These are phyloP conservation scores for Rostratula benghalensis DNA, from an alignment of 2,113 vertebrate species.

Conservation along the genomic window DNA sequence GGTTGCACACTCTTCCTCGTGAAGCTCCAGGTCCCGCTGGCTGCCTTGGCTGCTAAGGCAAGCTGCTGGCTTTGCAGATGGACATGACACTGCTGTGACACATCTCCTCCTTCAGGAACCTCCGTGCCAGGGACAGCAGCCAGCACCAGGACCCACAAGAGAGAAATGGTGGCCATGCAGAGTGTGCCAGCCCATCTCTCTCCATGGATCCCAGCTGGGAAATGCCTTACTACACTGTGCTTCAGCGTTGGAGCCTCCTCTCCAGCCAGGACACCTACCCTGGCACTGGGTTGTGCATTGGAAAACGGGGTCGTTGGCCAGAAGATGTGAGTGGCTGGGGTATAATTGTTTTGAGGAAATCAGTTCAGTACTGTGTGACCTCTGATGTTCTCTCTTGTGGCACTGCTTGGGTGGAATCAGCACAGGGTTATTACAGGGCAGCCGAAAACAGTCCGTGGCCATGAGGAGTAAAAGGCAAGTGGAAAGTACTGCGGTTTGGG, in stretches of 20 bases:
- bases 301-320: not conserved
- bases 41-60: not conserved
- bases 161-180: not conserved
- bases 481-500: not conserved
- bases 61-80: not conserved
- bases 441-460: not conserved
- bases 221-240: not conserved
- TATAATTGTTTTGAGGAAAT: not conserved
- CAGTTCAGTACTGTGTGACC: not conserved
- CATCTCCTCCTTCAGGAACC: not conserved
- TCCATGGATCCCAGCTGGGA: not conserved
- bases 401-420: not conserved
- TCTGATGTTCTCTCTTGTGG: not conserved
- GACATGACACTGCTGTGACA: not conserved
- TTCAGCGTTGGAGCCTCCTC: not conserved
- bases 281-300: not conserved
- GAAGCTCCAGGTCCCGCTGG: not conserved
- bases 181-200: not conserved
- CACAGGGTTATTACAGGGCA: not conserved
- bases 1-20: not conserved
- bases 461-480: not conserved
- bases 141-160: not conserved
- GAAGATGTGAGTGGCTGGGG: not conserved
- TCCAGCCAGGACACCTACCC: not conserved
- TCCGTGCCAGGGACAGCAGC: not conserved